Evolutionary conservation across 2,888 invertebrate species (phyloP).

Genomic region (Andrena bucephala): DNA sequence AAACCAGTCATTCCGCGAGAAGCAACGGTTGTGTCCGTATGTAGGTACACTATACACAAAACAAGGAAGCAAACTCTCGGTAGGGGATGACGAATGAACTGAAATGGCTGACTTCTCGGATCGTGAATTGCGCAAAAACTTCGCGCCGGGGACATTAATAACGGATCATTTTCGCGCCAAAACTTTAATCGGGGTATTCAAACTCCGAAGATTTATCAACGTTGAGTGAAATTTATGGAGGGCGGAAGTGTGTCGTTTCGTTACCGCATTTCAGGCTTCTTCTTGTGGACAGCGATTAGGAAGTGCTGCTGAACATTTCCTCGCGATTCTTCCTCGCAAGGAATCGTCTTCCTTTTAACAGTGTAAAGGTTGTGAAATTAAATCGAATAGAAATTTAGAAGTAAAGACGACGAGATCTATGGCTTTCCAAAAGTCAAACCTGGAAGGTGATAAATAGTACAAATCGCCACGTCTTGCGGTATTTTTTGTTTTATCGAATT

Average conservation of each 20-base stretch:
- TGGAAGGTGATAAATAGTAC: too few species aligned
- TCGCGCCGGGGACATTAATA: conserved; percentile 35
- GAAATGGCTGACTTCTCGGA: conserved; percentile 28
- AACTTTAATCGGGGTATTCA: conserved; percentile 41
- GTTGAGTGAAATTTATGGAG: conserved; percentile 17
- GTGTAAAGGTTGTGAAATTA: too few species aligned
- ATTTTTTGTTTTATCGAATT: too few species aligned
- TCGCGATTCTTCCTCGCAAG: too few species aligned
- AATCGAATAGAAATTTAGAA: too few species aligned
- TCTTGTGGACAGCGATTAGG: too few species aligned
- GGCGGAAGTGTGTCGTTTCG: not conserved
- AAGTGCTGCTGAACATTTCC: too few species aligned
- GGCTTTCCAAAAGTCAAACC: too few species aligned
- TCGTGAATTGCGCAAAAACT: conserved; percentile 34
- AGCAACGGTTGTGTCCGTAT: conserved; percentile 12
- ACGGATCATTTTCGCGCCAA: conserved; percentile 39
- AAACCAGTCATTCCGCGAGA: conserved; percentile 20
- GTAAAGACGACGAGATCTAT: too few species aligned
- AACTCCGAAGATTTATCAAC: conserved; percentile 28
- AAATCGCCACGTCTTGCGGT: too few species aligned
- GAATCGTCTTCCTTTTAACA: too few species aligned
- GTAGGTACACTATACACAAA: not conserved
- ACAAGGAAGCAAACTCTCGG: conserved; percentile 6
- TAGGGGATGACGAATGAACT: conserved; percentile 43
- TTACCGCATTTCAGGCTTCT: too few species aligned